phyloP scores from a whole-genome alignment of 2,797 vertebrate genomes.

The Adrianichthys oophorus region DNA sequence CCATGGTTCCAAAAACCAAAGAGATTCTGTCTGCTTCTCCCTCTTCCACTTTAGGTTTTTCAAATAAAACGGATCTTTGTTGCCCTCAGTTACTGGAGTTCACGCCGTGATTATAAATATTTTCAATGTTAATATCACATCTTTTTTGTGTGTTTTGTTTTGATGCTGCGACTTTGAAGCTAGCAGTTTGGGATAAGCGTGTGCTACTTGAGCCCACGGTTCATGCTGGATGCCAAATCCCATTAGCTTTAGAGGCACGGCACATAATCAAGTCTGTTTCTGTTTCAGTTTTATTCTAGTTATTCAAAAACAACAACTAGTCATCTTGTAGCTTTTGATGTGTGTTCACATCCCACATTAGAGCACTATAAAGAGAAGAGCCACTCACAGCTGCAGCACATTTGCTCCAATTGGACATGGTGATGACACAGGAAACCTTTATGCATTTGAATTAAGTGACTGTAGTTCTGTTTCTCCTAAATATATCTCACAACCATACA shows the following conservation, averaged over 20 bases:
- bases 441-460: too few relatives aligned
- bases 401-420: neutral
- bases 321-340: constrained; percentile 2
- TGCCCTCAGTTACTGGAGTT: constrained; percentile 22
- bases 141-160: neutral
- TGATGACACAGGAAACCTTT: neutral
- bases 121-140: constrained; percentile 5
- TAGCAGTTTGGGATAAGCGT: constrained; percentile 5
- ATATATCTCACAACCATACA: neutral
- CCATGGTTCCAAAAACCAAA: constrained; percentile 57
- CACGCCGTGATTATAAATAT: constrained; percentile 7
- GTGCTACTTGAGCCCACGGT: constrained; percentile 3
- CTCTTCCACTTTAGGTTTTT: constrained; percentile 33
- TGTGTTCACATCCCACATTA: neutral
- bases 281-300: constrained; percentile 15
- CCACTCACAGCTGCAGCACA: neutral
- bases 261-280: constrained; percentile 1
- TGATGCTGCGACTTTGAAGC: constrained; percentile 12
- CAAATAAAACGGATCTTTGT: constrained; percentile 22
- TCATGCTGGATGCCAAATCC: constrained; percentile 33
- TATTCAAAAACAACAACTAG: neutral
- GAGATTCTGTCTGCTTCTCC: constrained; percentile 47
- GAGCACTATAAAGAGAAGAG: neutral
- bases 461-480: neutral
- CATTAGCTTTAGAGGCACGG: constrained; percentile 32